These are phyloP conservation scores for Eudemis profundana DNA, from an alignment of 2,888 invertebrate species.

Conservation along the genomic window DNA sequence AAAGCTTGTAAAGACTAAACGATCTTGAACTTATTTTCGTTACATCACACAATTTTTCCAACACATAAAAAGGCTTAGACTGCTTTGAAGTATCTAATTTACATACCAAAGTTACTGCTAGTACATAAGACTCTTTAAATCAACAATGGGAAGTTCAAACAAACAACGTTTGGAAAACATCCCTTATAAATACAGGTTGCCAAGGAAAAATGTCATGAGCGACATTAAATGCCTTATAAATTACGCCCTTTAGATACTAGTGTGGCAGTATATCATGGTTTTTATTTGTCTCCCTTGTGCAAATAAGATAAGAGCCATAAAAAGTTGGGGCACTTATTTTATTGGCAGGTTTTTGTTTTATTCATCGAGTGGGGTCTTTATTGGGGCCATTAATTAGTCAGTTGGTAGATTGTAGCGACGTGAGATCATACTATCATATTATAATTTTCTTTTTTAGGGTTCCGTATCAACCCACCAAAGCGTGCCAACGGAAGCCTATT, in stretches of 20 bases:
- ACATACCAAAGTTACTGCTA: constrained; percentile 15
- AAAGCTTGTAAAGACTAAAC: too few species aligned
- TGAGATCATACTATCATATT: too few species aligned
- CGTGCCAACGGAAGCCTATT: too few species aligned
- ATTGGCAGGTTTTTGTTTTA: constrained; percentile 43
- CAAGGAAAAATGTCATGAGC: background rate
- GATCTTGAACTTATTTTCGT: background rate
- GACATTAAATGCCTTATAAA: background rate
- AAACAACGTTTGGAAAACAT: constrained; percentile 36
- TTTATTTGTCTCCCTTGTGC: constrained; percentile 31
- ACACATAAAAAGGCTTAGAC: background rate
- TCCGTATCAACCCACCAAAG: too few species aligned
- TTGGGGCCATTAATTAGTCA: background rate
- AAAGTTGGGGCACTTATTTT: constrained; percentile 35
- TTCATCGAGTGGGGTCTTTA: constrained; percentile 26
- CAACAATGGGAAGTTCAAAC: constrained; percentile 27
- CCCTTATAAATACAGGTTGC: background rate
- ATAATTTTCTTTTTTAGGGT: too few species aligned
- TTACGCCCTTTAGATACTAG: background rate
- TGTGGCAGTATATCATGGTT: constrained; percentile 28
- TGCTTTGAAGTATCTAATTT: constrained; percentile 11
- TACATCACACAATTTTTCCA: background rate
- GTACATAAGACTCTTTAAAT: constrained; percentile 32
- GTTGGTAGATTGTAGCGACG: background rate
- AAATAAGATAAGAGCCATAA: constrained; percentile 41